Base-by-base conservation (phyloP, 2,888 invertebrate genomes). In the Alcis repandata region DNA sequence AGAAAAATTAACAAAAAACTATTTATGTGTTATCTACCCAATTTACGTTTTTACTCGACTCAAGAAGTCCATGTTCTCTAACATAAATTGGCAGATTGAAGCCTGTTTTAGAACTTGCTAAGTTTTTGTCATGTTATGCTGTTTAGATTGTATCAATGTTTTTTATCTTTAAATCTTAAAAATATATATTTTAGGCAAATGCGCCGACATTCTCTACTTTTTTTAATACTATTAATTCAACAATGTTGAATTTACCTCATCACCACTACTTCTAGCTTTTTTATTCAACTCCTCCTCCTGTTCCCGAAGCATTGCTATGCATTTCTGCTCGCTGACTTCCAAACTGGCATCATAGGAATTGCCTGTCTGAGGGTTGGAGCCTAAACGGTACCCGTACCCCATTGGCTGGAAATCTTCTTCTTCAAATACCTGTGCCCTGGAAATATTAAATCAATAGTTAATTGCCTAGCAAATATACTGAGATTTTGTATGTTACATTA, bases 331-430 rank as follows among this genome's bases (percentile, higher is more conserved):
- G 2, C 96, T 96, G 57, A 98, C 95, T 83, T 98, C 97, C 38
- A 96, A 95, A 63, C 91, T 92, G 1, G 94, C 90, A 69, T 95
- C 91, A 65, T 88, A 90, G 0, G 83, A 79, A 71, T 86, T 89
- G 0, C 90, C 91, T 0, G 82, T 77, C 69, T 90, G 92, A 0
- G 93, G 91, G 75, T 90, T 92, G 46, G 92, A 91, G 49, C 96
- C 96, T 74, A 98, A 93, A 82, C 96, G 95, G 86, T 98, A 98
- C 46, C 98, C 98, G 82, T 98, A 99, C 49, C 97, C 96, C 89
- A 98, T 96, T 22, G 98, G 96, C 87, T 99, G 98, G 85, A 99
- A 99, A 85, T 99, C 99, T 92, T 99, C 99, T 89, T 99, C 98
- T 90, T 98, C 98, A 88, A 97, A 98, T 13, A 98, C 98, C 85